Percentiles rank a stretch among this genome's conserved stretches.
These are phyloP conservation scores for Hippocampus barbouri DNA, from an alignment of 2,113 vertebrate genomes.

Conservation along the genomic window DNA sequence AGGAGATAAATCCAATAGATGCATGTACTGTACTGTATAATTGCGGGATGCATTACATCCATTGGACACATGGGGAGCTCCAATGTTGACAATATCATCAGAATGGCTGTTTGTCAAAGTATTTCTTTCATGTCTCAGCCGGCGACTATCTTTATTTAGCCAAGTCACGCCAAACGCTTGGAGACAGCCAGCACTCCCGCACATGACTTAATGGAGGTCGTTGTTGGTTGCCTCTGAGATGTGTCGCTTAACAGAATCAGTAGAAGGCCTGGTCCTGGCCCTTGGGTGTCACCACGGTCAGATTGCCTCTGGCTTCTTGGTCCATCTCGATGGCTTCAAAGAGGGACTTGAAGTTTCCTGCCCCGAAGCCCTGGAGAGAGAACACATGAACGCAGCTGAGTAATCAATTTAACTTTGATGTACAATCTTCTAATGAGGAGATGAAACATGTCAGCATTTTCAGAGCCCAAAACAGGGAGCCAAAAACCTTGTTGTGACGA, in stretches of 20 bases:
- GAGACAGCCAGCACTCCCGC: background rate
- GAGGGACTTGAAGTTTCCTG: slow-evolving; percentile 82
- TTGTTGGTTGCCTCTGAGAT: slow-evolving; percentile 12
- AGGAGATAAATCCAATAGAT: background rate
- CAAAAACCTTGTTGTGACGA: slow-evolving; percentile 32
- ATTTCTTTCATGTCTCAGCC: background rate
- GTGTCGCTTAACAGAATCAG: slow-evolving; percentile 40
- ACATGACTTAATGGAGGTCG: background rate
- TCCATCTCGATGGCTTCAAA: slow-evolving; percentile 82
- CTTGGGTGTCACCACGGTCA: slow-evolving; percentile 65
- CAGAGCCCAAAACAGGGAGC: slow-evolving; percentile 41
- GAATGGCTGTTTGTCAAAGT: background rate
- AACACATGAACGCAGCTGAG: slow-evolving; percentile 45
- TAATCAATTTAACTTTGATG: slow-evolving; percentile 32
- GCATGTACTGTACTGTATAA: background rate
- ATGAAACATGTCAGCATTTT: slow-evolving; percentile 56
- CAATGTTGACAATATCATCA: background rate
- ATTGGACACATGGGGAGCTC: background rate
- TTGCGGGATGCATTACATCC: background rate
- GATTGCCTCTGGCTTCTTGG: slow-evolving; percentile 79
- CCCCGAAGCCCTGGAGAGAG: slow-evolving; percentile 77
- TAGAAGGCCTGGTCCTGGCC: slow-evolving; percentile 57
- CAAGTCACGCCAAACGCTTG: slow-evolving; percentile 6
- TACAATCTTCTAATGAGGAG: slow-evolving; percentile 26
- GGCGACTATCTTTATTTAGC: slow-evolving; percentile 36